Conservation (phyloP, 2,888 invertebrate genomes). For the Nesidiocoris tenuis region DNA sequence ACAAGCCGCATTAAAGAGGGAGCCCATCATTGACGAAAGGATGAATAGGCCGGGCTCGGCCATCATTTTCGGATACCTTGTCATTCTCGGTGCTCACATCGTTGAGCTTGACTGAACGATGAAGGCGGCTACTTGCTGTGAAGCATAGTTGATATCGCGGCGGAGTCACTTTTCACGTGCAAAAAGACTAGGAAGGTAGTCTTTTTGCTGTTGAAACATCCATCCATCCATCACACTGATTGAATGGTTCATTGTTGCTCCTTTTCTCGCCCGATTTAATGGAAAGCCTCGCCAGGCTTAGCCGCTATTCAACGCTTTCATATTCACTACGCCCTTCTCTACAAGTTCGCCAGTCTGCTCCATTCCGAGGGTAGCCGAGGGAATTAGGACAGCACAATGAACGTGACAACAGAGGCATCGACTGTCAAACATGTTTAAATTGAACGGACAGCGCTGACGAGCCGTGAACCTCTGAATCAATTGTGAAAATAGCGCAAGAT, state of each 20-base stretch:
- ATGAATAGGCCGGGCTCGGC: neutral
- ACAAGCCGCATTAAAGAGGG: neutral
- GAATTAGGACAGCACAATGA: too few species aligned
- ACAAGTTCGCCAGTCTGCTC: neutral
- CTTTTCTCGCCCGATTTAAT: conserved; percentile 23
- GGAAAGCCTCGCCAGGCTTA: conserved; percentile 10
- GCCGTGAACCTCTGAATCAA: too few species aligned
- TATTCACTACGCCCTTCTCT: neutral
- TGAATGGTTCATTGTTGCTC: conserved; percentile 34
- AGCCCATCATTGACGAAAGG: neutral
- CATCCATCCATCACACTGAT: conserved; percentile 34
- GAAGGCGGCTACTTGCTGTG: neutral
- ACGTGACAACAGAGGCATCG: too few species aligned
- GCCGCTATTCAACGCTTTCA: neutral
- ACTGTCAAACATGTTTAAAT: too few species aligned
- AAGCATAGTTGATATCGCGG: conserved; percentile 25
- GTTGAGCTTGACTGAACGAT: neutral
- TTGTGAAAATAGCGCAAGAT: too few species aligned
- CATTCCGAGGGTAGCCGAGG: neutral
- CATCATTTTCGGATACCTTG: neutral
- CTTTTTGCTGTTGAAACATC: conserved; percentile 2
- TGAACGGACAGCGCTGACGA: too few species aligned
- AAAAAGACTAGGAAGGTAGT: neutral
- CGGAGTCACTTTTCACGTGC: conserved; percentile 19
- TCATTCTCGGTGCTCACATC: neutral